Base-by-base conservation (phyloP, 1,140 invertebrate species). In the Ditylenchus dipsaci region DNA sequence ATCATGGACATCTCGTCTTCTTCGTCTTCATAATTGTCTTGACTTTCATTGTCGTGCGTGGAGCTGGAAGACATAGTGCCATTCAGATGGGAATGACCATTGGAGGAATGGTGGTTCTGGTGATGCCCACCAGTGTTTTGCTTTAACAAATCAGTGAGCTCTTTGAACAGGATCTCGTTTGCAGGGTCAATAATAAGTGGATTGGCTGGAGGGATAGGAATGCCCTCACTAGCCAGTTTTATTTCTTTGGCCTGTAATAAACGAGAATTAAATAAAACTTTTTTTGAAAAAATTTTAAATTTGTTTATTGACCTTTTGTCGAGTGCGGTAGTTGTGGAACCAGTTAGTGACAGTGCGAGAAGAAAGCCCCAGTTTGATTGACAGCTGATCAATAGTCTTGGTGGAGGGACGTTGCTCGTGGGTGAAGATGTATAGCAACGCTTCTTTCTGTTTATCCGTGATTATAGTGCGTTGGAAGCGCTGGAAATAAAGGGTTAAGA, bases 281-380 rank as follows among this genome's bases (percentile, higher is more conserved):
- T 61, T 26, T 21, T 5, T 19, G 13, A 61, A 61, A 61, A 8
- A 33, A 19, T 43, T 8, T 3, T n/a, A 19, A 61, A 61, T 7
- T 5, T 59, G 23, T 13, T 59, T 68, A 68, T 7, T 9, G 1
- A 85, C 85, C 84, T 98, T 98, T 79, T 97, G 87, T 63, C 95
- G 88, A 92, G 97, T 98, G 65, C 95, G 88, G 85, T 98, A 93
- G 84, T 97, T 98, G 85, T 97, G 95, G 87, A 97, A 97, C 95
- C 95, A 98, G 83, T 98, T 97, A 19, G 92, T 94, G 68, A 98
- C 96, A 45, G 94, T 97, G 73, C 94, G 87, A 13, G 93, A 90
- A 0, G 92, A 92, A n/a, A 98, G 85, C 15, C 89, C 90, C 8
- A 98, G 85, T 83, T 96, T 92, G 19, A 88, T 87, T 11, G 93